Percentiles rank a stretch among this genome's conserved stretches.
Conservation (phyloP, 2,888 invertebrate species). For the Cremastinae sp. region DNA sequence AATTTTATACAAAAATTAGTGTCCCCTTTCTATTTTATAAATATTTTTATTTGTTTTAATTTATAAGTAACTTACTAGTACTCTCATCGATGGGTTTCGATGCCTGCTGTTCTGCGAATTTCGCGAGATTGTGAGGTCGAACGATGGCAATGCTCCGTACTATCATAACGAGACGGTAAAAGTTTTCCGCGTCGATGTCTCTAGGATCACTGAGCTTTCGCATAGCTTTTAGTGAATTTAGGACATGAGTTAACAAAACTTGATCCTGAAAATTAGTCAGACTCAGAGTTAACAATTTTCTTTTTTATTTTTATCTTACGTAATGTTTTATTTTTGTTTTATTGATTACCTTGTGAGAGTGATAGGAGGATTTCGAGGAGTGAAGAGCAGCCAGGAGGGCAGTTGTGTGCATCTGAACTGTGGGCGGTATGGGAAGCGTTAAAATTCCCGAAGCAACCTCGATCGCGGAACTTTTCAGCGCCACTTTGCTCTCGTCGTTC, state of each 20-base stretch:
- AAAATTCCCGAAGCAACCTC: constrained; percentile 86
- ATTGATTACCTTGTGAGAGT: constrained; percentile 89
- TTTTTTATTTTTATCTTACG: not conserved
- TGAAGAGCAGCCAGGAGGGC: constrained; percentile 91
- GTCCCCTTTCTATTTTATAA: not conserved
- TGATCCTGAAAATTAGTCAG: constrained; percentile 84
- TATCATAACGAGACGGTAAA: constrained; percentile 91
- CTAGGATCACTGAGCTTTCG: constrained; percentile 84
- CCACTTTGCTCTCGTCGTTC: constrained; percentile 81
- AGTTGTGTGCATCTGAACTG: constrained; percentile 90
- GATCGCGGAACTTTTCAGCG: constrained; percentile 83
- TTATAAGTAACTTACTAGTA: constrained; percentile 72
- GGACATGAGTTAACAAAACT: constrained; percentile 90
- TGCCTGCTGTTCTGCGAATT: constrained; percentile 84
- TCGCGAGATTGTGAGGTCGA: constrained; percentile 90
- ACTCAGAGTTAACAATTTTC: not conserved
- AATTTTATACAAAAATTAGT: constrained; percentile 11
- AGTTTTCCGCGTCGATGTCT: constrained; percentile 94
- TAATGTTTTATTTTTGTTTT: not conserved
- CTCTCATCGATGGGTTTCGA: constrained; percentile 79
- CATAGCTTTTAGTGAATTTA: constrained; percentile 85
- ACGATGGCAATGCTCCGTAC: constrained; percentile 92
- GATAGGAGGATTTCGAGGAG: constrained; percentile 88
- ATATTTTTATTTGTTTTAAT: not conserved
- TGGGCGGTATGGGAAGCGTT: constrained; percentile 86